Evolutionary conservation across 1,140 invertebrate genomes (phyloP).

Genomic region (Drosophila nigromelanica): DNA sequence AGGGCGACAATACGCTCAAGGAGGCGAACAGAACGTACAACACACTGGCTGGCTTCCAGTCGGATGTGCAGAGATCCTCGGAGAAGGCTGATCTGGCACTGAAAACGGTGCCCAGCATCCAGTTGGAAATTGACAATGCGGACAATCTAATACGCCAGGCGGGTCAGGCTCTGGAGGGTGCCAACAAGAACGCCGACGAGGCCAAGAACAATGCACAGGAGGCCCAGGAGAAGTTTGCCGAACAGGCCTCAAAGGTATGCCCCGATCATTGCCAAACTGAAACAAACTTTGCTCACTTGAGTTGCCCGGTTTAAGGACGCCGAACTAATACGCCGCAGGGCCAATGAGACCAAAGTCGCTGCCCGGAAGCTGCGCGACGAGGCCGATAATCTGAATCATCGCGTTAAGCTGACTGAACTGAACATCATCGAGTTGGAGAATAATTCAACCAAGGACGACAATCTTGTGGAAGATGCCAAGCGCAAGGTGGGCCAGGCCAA

Average conservation of each 20-base stretch:
- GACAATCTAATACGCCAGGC: slow-evolving; percentile 87
- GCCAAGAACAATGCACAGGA: slow-evolving; percentile 90
- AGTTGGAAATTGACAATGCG: slow-evolving; percentile 85
- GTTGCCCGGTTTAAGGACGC: slow-evolving; percentile 85
- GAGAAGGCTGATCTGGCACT: slow-evolving; percentile 89
- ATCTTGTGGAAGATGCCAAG: slow-evolving; percentile 89
- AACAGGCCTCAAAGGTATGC: slow-evolving; percentile 89
- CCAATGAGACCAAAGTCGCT: slow-evolving; percentile 90
- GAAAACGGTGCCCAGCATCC: slow-evolving; percentile 90
- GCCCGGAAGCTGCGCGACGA: slow-evolving; percentile 90
- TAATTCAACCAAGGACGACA: slow-evolving; percentile 90
- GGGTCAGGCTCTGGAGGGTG: slow-evolving; percentile 87
- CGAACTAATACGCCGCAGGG: slow-evolving; percentile 89
- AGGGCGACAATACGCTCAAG: slow-evolving; percentile 92
- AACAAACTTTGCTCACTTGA: neutral
- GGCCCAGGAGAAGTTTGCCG: slow-evolving; percentile 89
- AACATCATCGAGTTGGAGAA: slow-evolving; percentile 89
- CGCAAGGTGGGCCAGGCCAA: slow-evolving; percentile 93
- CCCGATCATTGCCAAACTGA: no score
- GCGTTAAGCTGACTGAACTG: slow-evolving; percentile 89
- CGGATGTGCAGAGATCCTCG: slow-evolving; percentile 92
- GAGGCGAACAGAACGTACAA: slow-evolving; percentile 94
- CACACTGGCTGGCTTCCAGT: slow-evolving; percentile 92
- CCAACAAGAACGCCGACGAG: slow-evolving; percentile 90
- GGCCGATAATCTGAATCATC: slow-evolving; percentile 88